Evolutionary conservation across 2,113 vertebrate species (phyloP).

Genomic region (Ciconia maguari): DNA sequence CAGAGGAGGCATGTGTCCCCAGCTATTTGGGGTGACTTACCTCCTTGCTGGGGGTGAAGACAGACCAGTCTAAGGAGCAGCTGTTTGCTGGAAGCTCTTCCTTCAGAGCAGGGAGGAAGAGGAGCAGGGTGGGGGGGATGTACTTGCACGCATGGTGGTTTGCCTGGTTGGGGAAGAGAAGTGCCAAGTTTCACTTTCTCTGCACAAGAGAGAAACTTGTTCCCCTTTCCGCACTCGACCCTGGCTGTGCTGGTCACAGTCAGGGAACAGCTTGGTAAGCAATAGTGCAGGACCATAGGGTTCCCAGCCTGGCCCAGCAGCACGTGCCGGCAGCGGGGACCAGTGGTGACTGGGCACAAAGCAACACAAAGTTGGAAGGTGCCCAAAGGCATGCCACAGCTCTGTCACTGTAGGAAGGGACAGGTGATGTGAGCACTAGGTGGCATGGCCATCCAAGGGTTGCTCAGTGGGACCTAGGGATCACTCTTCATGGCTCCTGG

Average conservation of each 20-base stretch:
- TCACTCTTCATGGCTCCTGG: not conserved
- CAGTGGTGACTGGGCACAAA: not conserved
- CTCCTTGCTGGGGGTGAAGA: not conserved
- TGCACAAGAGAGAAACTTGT: not conserved
- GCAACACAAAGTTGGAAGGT: not conserved
- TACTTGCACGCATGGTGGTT: not conserved
- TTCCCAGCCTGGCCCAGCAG: not conserved
- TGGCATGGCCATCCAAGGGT: not conserved
- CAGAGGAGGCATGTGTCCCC: not conserved
- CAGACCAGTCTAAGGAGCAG: not conserved
- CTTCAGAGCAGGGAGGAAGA: not conserved
- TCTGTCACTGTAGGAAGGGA: not conserved
- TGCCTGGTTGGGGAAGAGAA: not conserved
- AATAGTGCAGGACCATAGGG: not conserved
- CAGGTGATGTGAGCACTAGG: not conserved
- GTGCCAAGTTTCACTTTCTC: not conserved
- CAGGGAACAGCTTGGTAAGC: not conserved
- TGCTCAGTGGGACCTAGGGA: not conserved
- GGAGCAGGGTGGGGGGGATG: not conserved
- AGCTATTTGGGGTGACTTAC: not conserved
- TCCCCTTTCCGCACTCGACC: accelerated
- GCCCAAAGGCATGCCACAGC: not conserved
- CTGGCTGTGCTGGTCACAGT: not conserved
- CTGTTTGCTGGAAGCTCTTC: not conserved
- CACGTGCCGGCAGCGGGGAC: not conserved